Percentiles rank a stretch among this genome's conserved stretches.
These are phyloP conservation scores for Enteromius radiatus DNA, from an alignment of 2,797 vertebrate species.

Conservation along the genomic window DNA sequence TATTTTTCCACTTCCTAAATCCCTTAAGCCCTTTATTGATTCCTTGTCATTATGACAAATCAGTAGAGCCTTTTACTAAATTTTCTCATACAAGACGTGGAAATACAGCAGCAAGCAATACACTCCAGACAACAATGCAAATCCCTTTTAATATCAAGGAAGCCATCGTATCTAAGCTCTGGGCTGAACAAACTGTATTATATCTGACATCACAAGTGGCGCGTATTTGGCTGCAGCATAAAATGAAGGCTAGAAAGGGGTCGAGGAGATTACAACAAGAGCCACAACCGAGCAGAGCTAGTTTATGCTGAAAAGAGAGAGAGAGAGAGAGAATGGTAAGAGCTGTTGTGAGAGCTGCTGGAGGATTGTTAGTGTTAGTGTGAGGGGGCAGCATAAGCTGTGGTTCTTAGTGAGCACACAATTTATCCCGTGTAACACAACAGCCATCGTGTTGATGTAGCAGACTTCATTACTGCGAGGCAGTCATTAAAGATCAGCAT, in stretches of 20 bases:
- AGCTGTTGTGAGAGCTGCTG: slow-evolving; percentile 4
- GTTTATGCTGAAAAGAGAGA: not conserved
- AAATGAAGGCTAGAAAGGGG: not conserved
- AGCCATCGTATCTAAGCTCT: not conserved
- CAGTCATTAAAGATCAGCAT: slow-evolving; percentile 31
- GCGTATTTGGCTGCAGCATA: not conserved
- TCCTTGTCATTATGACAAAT: not conserved
- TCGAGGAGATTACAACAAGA: slow-evolving; percentile 19
- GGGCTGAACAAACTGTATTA: not conserved
- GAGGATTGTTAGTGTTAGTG: slow-evolving; percentile 4
- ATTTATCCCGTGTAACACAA: slow-evolving; percentile 14
- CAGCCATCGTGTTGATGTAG: slow-evolving; percentile 24
- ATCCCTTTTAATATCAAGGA: slow-evolving; percentile 23
- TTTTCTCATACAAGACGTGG: not conserved
- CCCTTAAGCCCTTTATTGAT: not conserved
- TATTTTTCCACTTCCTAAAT: not conserved
- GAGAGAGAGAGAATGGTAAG: not conserved
- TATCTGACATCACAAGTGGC: not conserved
- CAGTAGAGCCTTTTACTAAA: not conserved
- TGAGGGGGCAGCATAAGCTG: slow-evolving; percentile 17
- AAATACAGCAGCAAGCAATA: not conserved
- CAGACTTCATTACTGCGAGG: slow-evolving; percentile 13
- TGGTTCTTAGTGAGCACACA: not conserved
- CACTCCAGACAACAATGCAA: not conserved
- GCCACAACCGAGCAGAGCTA: slow-evolving; percentile 3